Conservation (phyloP, 2,797 vertebrate genomes). For the Rhynchonycteris naso region DNA sequence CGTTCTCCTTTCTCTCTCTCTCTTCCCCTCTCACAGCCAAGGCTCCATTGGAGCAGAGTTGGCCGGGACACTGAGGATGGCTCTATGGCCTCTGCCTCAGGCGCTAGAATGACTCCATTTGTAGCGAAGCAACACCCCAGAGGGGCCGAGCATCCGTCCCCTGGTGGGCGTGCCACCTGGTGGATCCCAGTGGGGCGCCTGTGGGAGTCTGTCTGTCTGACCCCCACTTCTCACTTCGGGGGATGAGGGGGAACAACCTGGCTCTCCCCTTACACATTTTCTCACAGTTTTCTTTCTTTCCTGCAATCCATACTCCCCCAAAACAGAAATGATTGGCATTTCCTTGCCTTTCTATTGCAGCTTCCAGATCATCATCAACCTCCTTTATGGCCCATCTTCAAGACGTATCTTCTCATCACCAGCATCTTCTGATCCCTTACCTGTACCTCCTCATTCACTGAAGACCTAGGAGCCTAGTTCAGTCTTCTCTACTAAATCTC, state of each 20-base stretch:
- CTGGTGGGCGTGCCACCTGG: no score
- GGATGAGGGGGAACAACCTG: background rate
- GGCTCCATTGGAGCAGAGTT: no score
- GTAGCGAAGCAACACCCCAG: no score
- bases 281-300: constrained; percentile 3
- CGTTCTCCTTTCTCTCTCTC: no score
- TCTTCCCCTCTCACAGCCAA: no score
- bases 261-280: background rate
- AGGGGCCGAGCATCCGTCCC: no score
- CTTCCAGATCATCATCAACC: background rate
- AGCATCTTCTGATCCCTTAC: background rate
- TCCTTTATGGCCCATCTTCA: background rate
- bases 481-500: background rate
- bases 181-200: no score
- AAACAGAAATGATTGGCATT: background rate
- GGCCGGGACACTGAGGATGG: no score
- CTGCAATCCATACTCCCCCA: background rate
- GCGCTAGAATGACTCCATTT: no score
- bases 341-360: background rate
- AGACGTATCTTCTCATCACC: background rate
- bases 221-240: no score
- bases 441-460: background rate
- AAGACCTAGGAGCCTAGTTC: background rate
- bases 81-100: no score
- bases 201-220: no score